Evolutionary conservation across 2,797 vertebrate genomes (phyloP).

Genomic region (Pelobates cultripes): DNA sequence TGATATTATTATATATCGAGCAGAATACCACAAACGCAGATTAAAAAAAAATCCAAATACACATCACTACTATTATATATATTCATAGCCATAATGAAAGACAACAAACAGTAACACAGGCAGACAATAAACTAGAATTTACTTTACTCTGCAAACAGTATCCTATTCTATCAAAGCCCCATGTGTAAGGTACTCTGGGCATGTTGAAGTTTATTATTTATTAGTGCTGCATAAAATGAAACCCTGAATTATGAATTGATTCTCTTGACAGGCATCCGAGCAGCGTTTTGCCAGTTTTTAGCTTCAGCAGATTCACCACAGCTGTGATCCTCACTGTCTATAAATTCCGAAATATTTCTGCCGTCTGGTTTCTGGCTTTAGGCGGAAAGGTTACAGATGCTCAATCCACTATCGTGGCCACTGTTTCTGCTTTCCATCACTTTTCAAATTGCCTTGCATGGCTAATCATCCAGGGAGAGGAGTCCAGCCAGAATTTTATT

Average conservation of each 20-base stretch:
- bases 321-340: constrained; percentile 8
- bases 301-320: neutral
- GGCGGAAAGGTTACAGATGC: constrained; percentile 21
- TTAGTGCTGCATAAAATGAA: neutral
- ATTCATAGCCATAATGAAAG: no score
- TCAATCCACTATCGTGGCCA: constrained; percentile 20
- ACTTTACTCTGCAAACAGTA: no score
- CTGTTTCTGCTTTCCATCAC: constrained; percentile 28
- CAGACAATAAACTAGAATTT: no score
- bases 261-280: neutral
- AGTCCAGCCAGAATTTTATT: neutral
- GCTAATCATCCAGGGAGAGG: constrained; percentile 4
- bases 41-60: no score
- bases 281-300: neutral
- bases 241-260: neutral
- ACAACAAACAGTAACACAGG: no score
- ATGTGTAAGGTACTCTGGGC: no score
- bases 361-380: constrained; percentile 10
- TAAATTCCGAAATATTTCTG: neutral
- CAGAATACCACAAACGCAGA: no score
- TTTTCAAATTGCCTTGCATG: constrained; percentile 7
- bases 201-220: neutral
- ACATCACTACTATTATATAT: no score
- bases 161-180: no score
- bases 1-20: no score